Evolutionary conservation across 2,113 vertebrate genomes (phyloP).

Genomic region (Protomyctophum bolini): DNA sequence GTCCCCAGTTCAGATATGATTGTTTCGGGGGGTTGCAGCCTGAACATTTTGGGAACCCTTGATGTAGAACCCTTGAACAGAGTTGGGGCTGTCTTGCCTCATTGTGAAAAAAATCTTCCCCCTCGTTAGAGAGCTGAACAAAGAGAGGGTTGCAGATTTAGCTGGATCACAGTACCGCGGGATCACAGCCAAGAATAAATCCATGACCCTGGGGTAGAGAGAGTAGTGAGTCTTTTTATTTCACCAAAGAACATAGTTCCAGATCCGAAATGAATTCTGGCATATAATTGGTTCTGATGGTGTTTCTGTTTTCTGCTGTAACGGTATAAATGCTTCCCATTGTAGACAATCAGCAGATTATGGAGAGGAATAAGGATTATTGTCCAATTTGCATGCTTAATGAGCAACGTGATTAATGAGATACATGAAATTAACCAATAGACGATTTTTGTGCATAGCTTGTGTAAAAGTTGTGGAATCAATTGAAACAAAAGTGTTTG

Average conservation of each 20-base stretch:
- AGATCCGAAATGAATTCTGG: slow-evolving; percentile 26
- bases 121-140: slow-evolving; percentile 34
- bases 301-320: slow-evolving; percentile 36
- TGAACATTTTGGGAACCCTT: too few relatives aligned
- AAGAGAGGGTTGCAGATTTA: slow-evolving; percentile 43
- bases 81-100: neutral
- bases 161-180: slow-evolving; percentile 48
- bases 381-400: slow-evolving; percentile 43
- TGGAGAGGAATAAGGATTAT: slow-evolving; percentile 30
- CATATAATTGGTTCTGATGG: too few relatives aligned
- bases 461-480: slow-evolving; percentile 59
- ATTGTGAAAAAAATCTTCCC: neutral
- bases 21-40: too few relatives aligned
- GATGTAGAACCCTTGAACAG: too few relatives aligned
- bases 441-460: slow-evolving; percentile 54
- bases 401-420: slow-evolving; percentile 48
- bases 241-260: slow-evolving; percentile 30
- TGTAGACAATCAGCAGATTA: slow-evolving; percentile 20
- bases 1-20: too few relatives aligned
- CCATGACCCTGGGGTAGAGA: slow-evolving; percentile 35
- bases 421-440: slow-evolving; percentile 55
- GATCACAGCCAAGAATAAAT: slow-evolving; percentile 42
- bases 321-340: slow-evolving; percentile 9
- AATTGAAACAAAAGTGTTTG: slow-evolving; percentile 40
- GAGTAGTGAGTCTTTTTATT: slow-evolving; percentile 34